Evolutionary conservation across 1,140 invertebrate species (phyloP), one percentile per base, ranked within the genome.

Genomic region (Episyrphus balteatus): DNA sequence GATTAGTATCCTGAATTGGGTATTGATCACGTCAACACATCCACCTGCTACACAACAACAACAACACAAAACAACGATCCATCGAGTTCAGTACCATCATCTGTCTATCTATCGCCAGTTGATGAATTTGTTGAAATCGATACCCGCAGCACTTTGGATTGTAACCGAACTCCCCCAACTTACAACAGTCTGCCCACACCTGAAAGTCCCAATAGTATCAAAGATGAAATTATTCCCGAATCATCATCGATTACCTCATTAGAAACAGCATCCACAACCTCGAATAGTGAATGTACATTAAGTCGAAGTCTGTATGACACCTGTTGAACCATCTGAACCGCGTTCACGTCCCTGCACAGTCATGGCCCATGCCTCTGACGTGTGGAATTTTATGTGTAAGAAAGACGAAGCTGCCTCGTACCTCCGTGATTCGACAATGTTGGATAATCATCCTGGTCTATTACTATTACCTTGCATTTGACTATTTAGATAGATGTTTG

Each of bases 381-480:
- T 98, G 1, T 98, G 93, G 94, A 75, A 80, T 9, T 72, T 82
- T 11, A 88, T 98, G 85, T 84, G 88, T 51, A 72, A 81, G 41
- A 88, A 88, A 66, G 94, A 98, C 68, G 75, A 80, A 44, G 77
- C 78, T 30, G 77, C 77, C 40, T 63, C 77, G 11, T 82, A 81
- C 52, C 71, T 78, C 41, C 80, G 90, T 55, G 80, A 86, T 65
- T 73, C 80, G 21, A 72, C 82, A 51, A 76, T 93, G 69, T 84
- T 97, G 55, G 72, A 81, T 40, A 79, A 81, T 55, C 92, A 98
- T 72, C 84, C 89, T 0, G 81, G 81, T 19, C 72, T 98, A 98
- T 67, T 97, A 95, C 2, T 98, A 92, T 71, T 93, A 98, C 69
- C 72, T 99, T 47, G 84, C 92, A 13, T 78, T 95, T 53, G 94